phyloP scores from a whole-genome alignment of 1,140 invertebrate genomes.

The Diachasma alloeum region DNA sequence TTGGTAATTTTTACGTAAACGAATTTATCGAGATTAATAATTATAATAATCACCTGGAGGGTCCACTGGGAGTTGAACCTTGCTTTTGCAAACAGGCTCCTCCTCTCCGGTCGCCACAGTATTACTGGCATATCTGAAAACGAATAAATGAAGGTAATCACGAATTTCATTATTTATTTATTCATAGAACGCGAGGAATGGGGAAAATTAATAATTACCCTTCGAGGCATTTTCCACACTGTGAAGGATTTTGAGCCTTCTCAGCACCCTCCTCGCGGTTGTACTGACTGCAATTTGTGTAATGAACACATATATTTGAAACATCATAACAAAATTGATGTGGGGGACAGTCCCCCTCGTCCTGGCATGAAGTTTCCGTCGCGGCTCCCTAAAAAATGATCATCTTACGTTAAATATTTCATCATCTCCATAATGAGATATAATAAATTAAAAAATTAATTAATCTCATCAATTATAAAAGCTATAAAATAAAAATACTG shows the following conservation, averaged over 20 bases:
- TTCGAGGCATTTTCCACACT: slow-evolving; percentile 49
- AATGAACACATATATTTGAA: slow-evolving; percentile 47
- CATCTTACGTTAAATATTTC: too few relatives aligned
- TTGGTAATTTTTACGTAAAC: background rate
- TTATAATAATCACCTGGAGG: background rate
- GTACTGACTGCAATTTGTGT: slow-evolving; percentile 45
- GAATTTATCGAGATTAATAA: too few relatives aligned
- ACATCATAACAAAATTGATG: slow-evolving; percentile 51
- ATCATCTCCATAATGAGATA: too few relatives aligned
- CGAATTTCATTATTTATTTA: background rate
- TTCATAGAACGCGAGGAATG: background rate
- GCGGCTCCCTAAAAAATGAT: slow-evolving; percentile 30
- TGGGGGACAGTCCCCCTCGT: slow-evolving; percentile 45
- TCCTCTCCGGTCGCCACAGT: slow-evolving; percentile 25
- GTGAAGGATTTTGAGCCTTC: slow-evolving; percentile 41
- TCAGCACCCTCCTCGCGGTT: slow-evolving; percentile 42
- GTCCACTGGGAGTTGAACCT: background rate
- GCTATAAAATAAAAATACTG: too few relatives aligned
- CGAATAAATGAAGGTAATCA: background rate
- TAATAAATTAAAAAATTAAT: too few relatives aligned
- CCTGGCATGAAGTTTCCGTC: slow-evolving; percentile 37
- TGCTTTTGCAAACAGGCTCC: slow-evolving; percentile 25
- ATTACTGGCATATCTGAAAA: slow-evolving; percentile 31
- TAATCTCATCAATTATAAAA: too few relatives aligned
- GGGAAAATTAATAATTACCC: slow-evolving; percentile 36